Conservation (phyloP, 2,888 invertebrate genomes). For the Cataglyphis altisquamis region DNA sequence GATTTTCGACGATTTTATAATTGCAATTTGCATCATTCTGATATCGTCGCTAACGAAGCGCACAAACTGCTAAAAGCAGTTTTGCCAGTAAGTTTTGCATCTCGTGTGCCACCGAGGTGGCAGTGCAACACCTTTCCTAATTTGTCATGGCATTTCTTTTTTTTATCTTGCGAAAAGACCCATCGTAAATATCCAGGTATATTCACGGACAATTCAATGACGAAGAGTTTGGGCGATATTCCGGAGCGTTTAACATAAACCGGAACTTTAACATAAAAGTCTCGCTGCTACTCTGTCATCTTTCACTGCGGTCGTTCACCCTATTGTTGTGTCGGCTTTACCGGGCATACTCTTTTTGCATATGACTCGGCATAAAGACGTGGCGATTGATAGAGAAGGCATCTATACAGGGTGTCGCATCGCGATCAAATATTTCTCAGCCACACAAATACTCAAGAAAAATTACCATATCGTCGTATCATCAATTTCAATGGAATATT, state of each 20-base stretch:
- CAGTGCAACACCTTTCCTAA: background rate
- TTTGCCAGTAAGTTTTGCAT: background rate
- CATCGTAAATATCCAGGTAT: slow-evolving; percentile 45
- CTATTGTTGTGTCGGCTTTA: slow-evolving; percentile 38
- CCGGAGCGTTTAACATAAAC: background rate
- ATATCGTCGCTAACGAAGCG: background rate
- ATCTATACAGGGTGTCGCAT: slow-evolving; percentile 12
- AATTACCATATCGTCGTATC: background rate
- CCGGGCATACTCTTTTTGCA: slow-evolving; percentile 49
- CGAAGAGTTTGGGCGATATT: slow-evolving; percentile 36
- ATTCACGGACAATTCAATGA: slow-evolving; percentile 41
- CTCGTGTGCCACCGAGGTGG: background rate
- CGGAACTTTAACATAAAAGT: slow-evolving; percentile 49
- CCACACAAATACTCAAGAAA: background rate
- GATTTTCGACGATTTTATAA: slow-evolving; percentile 17
- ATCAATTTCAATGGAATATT: background rate
- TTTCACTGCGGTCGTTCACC: slow-evolving; percentile 58
- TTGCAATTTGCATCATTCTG: slow-evolving; percentile 17
- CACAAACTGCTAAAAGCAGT: slow-evolving; percentile 18
- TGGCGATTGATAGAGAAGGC: slow-evolving; percentile 60
- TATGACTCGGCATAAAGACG: slow-evolving; percentile 48
- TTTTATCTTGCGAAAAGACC: slow-evolving; percentile 47
- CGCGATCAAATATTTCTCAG: background rate
- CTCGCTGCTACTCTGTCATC: slow-evolving; percentile 49
- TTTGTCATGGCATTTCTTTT: slow-evolving; percentile 34